These are phyloP conservation scores for Globodera ellingtonae DNA, from an alignment of 1,140 invertebrate species.

Conservation along the genomic window DNA sequence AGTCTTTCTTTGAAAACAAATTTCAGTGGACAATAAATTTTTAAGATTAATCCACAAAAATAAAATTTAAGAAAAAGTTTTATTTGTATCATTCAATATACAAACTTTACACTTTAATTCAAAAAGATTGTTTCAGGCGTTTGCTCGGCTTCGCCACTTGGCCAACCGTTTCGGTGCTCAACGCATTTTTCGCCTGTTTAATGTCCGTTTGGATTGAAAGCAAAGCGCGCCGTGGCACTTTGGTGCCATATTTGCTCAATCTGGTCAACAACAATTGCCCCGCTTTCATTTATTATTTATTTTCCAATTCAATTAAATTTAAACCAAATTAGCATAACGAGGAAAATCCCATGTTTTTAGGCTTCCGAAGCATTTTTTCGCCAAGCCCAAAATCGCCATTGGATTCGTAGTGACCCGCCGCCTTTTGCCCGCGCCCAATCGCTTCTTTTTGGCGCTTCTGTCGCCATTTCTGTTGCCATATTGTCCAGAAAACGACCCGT, in stretches of 20 bases:
- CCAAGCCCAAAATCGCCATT: conserved; percentile 56
- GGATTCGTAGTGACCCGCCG: conserved; percentile 26
- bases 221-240: conserved; percentile 44
- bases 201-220: conserved; percentile 59
- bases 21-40: too few relatives aligned
- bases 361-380: conserved; percentile 61
- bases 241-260: conserved; percentile 60
- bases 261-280: conserved; percentile 46
- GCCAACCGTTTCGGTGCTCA: conserved; percentile 50
- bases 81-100: neutral
- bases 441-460: conserved; percentile 55
- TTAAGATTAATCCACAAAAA: too few relatives aligned
- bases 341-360: conserved; percentile 25
- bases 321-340: too few relatives aligned
- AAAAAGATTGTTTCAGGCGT: conserved; percentile 38
- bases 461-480: conserved; percentile 37
- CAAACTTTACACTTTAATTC: neutral
- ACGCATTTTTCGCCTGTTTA: conserved; percentile 49
- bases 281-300: conserved; percentile 1
- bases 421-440: conserved; percentile 47
- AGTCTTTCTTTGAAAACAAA: neutral
- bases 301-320: too few relatives aligned
- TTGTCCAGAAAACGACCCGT: conserved; percentile 20
- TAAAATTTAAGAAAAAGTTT: too few relatives aligned
- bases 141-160: conserved; percentile 55